Conservation (phyloP, 2,888 invertebrate species). For the Pasiphila rectangulata region DNA sequence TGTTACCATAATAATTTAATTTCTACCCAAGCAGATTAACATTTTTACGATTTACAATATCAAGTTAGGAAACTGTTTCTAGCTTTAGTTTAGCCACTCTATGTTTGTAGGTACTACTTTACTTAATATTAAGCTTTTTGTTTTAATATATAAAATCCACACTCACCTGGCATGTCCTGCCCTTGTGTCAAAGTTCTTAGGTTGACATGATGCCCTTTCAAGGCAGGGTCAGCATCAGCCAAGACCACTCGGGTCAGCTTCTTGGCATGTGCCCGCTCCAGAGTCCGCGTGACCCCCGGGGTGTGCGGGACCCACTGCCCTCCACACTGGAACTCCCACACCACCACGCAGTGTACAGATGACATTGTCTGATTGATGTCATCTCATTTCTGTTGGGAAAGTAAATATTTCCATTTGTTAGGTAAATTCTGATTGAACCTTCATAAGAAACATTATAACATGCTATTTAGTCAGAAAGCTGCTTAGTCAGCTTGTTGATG, state of each 20-base stretch:
- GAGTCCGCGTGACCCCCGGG: constrained; percentile 90
- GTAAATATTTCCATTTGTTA: neutral
- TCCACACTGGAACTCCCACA: constrained; percentile 89
- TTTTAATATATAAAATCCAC: too few species aligned
- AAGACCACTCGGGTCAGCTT: constrained; percentile 90
- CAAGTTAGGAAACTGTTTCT: too few species aligned
- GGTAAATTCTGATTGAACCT: too few species aligned
- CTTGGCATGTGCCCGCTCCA: constrained; percentile 91
- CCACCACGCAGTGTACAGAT: constrained; percentile 86
- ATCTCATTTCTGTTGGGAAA: constrained; percentile 19
- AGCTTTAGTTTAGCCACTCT: too few species aligned
- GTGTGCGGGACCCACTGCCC: constrained; percentile 92
- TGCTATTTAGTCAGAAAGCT: too few species aligned
- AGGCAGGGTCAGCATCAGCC: constrained; percentile 91
- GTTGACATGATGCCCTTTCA: constrained; percentile 90
- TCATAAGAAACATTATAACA: too few species aligned
- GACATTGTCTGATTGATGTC: constrained; percentile 60
- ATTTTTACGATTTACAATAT: too few species aligned
- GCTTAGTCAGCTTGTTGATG: constrained; percentile 2
- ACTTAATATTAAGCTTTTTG: too few species aligned
- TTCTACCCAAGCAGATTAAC: too few species aligned
- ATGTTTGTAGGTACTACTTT: too few species aligned
- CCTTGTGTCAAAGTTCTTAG: constrained; percentile 87
- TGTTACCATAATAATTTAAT: too few species aligned
- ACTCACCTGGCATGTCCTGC: constrained; percentile 77